Evolutionary conservation across 2,797 vertebrate species (phyloP), one percentile per base, ranked within the genome.

Genomic region (Rhinatrema bivittatum): DNA sequence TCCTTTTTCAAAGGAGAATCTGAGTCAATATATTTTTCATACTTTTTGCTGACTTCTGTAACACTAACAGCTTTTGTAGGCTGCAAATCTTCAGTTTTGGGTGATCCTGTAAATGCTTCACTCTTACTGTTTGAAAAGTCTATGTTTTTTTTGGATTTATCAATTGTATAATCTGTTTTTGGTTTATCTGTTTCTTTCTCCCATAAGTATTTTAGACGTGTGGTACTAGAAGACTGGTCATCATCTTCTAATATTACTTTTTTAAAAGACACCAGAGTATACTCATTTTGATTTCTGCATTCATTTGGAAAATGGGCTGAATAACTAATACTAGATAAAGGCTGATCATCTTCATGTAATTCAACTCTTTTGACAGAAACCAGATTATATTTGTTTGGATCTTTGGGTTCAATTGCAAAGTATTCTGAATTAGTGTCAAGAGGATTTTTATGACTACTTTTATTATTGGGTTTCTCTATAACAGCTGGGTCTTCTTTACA

Each of bases 201-300:
- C 33, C 50, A 50, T 24, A 36, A 45, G 27, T 56, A 74, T 48
- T 85, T 75, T 36, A 74, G 71, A 60, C 89, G n/a, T n/a, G n/a
- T n/a, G n/a, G n/a, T 86, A 82, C 83, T 81, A 55, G 76, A 84
- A 16, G 75, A 67, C 32, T 65, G 77, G 8, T 79, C 69, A 36
- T 75, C 50, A 43, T 69, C 69, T 21, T 82, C 74, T 56, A 34
- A 69, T 41, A 74, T 68, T 30, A 62, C 23, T n/a, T n/a, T n/a
- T n/a, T n/a, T n/a, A n/a, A n/a, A n/a, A n/a, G n/a, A n/a, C n/a
- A n/a, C n/a, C n/a, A n/a, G n/a, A n/a, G n/a, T n/a, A n/a, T n/a
- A n/a, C n/a, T n/a, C n/a, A n/a, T n/a, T n/a, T n/a, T n/a, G n/a
- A n/a, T n/a, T n/a, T n/a, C n/a, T n/a, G n/a, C n/a, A n/a, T n/a